Evolutionary conservation across 2,113 vertebrate genomes (phyloP).

Genomic region (Xenopus tropicalis): DNA sequence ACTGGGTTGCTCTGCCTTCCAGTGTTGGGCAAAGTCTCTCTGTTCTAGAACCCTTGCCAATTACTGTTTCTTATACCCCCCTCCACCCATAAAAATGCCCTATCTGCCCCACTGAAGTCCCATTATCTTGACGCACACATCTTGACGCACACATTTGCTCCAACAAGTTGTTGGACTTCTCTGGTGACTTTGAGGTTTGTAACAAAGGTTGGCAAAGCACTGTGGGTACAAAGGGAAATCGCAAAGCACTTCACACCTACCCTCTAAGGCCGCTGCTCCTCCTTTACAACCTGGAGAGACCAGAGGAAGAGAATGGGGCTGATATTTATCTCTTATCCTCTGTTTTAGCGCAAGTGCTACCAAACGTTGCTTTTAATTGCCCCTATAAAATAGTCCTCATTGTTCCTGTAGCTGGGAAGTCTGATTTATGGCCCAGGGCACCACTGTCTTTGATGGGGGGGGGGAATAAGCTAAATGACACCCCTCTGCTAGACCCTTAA

Average conservation of each 20-base stretch:
- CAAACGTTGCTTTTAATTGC: neutral
- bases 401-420: neutral
- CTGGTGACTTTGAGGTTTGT: too few species aligned
- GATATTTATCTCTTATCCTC: neutral
- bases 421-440: neutral
- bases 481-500: too few species aligned
- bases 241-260: slow-evolving; percentile 25
- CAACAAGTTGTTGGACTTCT: neutral
- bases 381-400: neutral
- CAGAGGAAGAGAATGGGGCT: neutral
- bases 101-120: neutral
- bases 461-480: too few species aligned
- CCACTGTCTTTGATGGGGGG: neutral
- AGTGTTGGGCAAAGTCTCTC: too few species aligned
- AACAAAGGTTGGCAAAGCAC: neutral
- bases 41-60: too few species aligned
- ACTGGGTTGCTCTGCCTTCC: too few species aligned
- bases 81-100: neutral
- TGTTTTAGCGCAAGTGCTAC: slow-evolving; percentile 19
- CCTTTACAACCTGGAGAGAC: neutral
- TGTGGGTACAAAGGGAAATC: neutral
- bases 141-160: neutral
- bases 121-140: neutral
- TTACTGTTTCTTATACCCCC: too few species aligned
- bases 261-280: slow-evolving; percentile 23